Evolutionary conservation across 2,888 invertebrate species (phyloP).

Genomic region (Apoderus coryli): DNA sequence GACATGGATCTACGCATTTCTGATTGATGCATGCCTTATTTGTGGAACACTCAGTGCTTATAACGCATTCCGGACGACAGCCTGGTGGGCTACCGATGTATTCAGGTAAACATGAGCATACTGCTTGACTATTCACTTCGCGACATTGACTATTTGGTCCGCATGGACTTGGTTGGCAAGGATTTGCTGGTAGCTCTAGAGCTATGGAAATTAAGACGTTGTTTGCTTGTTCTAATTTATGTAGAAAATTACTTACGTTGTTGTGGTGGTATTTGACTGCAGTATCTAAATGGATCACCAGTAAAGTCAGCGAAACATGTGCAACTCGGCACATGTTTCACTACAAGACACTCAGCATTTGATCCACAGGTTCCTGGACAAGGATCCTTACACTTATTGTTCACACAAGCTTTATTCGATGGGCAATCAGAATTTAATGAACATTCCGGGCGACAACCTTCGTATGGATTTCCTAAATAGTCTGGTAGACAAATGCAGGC

Average conservation of each 20-base stretch:
- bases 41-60: slow-evolving; percentile 39
- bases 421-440: slow-evolving; percentile 30
- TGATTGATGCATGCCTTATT: slow-evolving; percentile 31
- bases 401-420: slow-evolving; percentile 36
- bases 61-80: slow-evolving; percentile 42
- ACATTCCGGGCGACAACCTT: slow-evolving; percentile 43
- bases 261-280: slow-evolving; percentile 22
- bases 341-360: slow-evolving; percentile 37
- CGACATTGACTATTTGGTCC: slow-evolving; percentile 65
- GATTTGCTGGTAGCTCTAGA: slow-evolving; percentile 32
- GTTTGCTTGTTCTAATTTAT: background rate
- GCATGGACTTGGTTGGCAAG: slow-evolving; percentile 62
- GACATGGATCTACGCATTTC: slow-evolving; percentile 34
- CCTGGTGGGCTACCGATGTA: slow-evolving; percentile 46
- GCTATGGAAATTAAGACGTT: too few relatives aligned
- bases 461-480: slow-evolving; percentile 61
- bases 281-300: slow-evolving; percentile 48
- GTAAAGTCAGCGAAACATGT: slow-evolving; percentile 43
- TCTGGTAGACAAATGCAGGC: slow-evolving; percentile 55
- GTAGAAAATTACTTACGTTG: slow-evolving; percentile 22
- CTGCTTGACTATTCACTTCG: slow-evolving; percentile 40
- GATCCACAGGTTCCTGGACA: slow-evolving; percentile 38
- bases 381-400: slow-evolving; percentile 39
- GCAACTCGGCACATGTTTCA: slow-evolving; percentile 47
- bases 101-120: slow-evolving; percentile 43